Evolutionary conservation across 2,888 invertebrate genomes (phyloP).

Genomic region (Eupithecia tripunctaria): DNA sequence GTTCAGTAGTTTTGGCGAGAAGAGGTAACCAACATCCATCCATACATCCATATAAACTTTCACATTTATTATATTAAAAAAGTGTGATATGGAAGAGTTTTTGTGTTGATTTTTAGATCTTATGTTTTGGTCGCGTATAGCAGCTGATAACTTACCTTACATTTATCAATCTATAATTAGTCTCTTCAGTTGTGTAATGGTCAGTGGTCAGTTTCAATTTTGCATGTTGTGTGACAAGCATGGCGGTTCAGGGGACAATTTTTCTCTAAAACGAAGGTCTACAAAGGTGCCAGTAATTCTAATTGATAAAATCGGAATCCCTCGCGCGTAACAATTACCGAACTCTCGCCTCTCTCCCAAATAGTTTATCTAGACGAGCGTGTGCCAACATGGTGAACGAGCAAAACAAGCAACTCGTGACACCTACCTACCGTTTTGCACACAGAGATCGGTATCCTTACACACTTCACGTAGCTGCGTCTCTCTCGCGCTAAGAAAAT

Average conservation of each 20-base stretch:
- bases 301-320: background rate
- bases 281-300: background rate
- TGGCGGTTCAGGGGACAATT: background rate
- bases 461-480: constrained; percentile 79
- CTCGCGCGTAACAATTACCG: constrained; percentile 64
- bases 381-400: constrained; percentile 66
- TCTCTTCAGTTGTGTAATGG: too few species aligned
- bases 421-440: constrained; percentile 78
- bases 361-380: constrained; percentile 77
- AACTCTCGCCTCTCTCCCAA: constrained; percentile 67
- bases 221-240: background rate
- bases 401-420: constrained; percentile 70
- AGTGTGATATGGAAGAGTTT: too few species aligned
- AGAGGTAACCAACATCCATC: too few species aligned
- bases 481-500: constrained; percentile 84
- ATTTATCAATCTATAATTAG: too few species aligned
- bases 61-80: too few species aligned
- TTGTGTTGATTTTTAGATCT: too few species aligned
- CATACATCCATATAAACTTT: too few species aligned
- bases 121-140: too few species aligned
- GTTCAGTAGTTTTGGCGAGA: too few species aligned
- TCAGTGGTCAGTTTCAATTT: too few species aligned
- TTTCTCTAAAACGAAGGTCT: background rate
- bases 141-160: too few species aligned
- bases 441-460: constrained; percentile 79